These are phyloP conservation scores for Novumbra hubbsi DNA, from an alignment of 2,797 vertebrate species.

Conservation along the genomic window DNA sequence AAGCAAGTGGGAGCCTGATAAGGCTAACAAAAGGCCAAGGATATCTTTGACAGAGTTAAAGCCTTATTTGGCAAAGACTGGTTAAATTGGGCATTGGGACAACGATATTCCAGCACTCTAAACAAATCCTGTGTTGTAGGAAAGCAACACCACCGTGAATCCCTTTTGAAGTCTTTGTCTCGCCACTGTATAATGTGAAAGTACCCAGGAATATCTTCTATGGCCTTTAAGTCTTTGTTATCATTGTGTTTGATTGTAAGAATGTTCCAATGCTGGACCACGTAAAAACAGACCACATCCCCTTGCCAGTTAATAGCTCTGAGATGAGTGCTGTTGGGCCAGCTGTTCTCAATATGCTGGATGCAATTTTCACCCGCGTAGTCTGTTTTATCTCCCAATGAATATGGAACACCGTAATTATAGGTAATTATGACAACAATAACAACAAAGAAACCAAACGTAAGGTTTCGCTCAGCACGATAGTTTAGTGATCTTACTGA, in stretches of 20 bases:
- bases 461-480: conserved; percentile 49
- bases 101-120: no score
- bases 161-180: background rate
- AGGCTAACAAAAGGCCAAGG: no score
- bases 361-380: conserved; percentile 60
- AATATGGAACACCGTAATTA: conserved; percentile 82
- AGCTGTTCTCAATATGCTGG: conserved; percentile 67
- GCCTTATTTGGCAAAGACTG: no score
- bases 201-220: background rate
- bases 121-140: no score
- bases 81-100: no score
- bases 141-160: no score
- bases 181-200: background rate
- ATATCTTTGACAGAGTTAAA: no score
- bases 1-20: no score
- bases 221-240: background rate
- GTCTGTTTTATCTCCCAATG: conserved; percentile 80
- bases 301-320: conserved; percentile 1
- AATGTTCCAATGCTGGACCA: conserved; percentile 1
- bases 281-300: conserved; percentile 22
- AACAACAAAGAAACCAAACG: conserved; percentile 72
- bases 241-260: background rate
- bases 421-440: conserved; percentile 78
- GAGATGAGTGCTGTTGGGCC: conserved; percentile 43
- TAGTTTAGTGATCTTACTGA: conserved; percentile 55